These are phyloP conservation scores for Agrypnia vestita DNA, from an alignment of 1,140 invertebrate species.

Conservation along the genomic window DNA sequence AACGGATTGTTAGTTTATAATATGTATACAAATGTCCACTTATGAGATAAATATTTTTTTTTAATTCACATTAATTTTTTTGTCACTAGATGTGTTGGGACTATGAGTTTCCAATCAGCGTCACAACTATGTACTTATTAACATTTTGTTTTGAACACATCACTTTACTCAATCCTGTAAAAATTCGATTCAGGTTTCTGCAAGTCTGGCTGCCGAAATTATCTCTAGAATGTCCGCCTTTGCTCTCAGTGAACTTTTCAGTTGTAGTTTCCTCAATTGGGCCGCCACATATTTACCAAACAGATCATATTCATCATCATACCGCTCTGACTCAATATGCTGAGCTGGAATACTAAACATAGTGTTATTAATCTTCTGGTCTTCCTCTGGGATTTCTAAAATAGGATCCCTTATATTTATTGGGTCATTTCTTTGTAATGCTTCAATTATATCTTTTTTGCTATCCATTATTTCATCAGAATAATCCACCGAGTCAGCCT, in stretches of 20 bases:
- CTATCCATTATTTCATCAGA: background rate
- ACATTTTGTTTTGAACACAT: slow-evolving; percentile 2
- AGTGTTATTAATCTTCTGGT: slow-evolving; percentile 1
- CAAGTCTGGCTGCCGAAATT: slow-evolving; percentile 39
- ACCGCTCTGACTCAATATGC: background rate
- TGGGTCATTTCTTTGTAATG: background rate
- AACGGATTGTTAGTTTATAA: too few species aligned
- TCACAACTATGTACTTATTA: too few species aligned
- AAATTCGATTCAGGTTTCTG: background rate
- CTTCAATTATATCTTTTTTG: background rate
- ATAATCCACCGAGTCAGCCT: slow-evolving; percentile 15
- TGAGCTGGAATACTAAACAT: background rate
- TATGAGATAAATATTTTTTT: too few species aligned
- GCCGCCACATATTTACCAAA: slow-evolving; percentile 51
- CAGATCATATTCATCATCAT: slow-evolving; percentile 50
- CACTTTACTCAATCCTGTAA: slow-evolving; percentile 9
- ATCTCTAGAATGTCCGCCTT: slow-evolving; percentile 46
- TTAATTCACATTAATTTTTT: too few species aligned
- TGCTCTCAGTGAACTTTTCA: slow-evolving; percentile 24
- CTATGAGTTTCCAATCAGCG: too few species aligned
- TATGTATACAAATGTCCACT: too few species aligned
- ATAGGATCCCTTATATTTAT: slow-evolving; percentile 1
- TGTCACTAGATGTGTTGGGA: too few species aligned
- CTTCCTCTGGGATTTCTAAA: background rate
- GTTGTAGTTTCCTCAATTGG: slow-evolving; percentile 46